A percentile compares a stretch with the other conserved stretches of the same genome.
phyloP scores from a whole-genome alignment of 2,113 vertebrate species.

The Romanogobio albipinnatus region DNA sequence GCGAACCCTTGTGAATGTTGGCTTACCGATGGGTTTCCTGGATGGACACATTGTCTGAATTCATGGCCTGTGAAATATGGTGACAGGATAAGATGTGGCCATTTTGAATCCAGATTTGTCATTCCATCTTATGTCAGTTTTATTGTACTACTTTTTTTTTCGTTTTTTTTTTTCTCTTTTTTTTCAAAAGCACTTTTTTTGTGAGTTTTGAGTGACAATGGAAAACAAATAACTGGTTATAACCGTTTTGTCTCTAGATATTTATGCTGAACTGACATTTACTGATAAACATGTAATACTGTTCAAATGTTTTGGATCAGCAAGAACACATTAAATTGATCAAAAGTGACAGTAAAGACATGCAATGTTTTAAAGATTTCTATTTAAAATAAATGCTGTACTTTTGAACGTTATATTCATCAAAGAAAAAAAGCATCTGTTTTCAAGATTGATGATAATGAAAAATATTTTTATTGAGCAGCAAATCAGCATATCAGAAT shows the following conservation, averaged over 20 bases:
- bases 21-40: background rate
- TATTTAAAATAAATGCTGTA: background rate
- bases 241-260: background rate
- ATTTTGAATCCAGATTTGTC: background rate
- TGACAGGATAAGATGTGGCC: background rate
- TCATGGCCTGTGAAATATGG: background rate
- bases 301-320: background rate
- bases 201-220: too few relatives aligned
- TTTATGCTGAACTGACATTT: background rate
- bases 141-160: background rate
- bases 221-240: too few relatives aligned
- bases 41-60: background rate
- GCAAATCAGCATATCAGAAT: background rate
- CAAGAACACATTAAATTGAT: background rate
- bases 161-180: too few relatives aligned
- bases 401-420: background rate
- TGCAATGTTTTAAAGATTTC: background rate
- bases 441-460: background rate
- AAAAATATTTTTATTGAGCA: background rate
- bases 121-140: background rate
- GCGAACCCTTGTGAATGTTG: background rate
- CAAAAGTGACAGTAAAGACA: background rate
- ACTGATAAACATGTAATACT: background rate
- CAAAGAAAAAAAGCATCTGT: background rate
- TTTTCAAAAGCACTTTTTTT: too few relatives aligned